Evolutionary conservation across 2,888 invertebrate species (phyloP).

Genomic region (Dryobota labecula): DNA sequence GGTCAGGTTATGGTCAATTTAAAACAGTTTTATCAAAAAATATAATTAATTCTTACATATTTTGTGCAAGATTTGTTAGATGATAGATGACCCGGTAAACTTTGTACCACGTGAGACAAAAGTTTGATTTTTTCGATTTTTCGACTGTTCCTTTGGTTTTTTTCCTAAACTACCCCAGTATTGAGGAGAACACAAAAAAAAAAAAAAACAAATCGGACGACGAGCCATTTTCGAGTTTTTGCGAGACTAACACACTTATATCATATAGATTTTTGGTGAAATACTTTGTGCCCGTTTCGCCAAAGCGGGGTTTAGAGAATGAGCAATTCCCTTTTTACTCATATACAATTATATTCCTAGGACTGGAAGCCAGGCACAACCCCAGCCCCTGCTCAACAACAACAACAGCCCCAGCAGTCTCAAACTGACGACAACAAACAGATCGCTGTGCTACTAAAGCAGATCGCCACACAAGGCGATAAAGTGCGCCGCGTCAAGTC

Average conservation of each 20-base stretch:
- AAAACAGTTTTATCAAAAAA: not conserved
- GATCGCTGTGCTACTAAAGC: conserved; percentile 71
- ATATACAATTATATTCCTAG: conserved; percentile 51
- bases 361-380: conserved; percentile 75
- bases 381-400: conserved; percentile 42
- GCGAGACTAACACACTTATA: too few relatives aligned
- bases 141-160: too few relatives aligned
- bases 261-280: not conserved
- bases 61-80: not conserved
- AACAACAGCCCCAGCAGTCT: conserved; percentile 39
- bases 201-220: too few relatives aligned
- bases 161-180: too few relatives aligned
- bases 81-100: too few relatives aligned
- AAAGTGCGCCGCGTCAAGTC: conserved; percentile 93
- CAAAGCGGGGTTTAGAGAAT: not conserved
- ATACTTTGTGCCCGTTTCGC: not conserved
- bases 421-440: conserved; percentile 65
- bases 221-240: too few relatives aligned
- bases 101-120: too few relatives aligned
- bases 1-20: not conserved
- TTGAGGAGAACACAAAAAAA: too few relatives aligned
- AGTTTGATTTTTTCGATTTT: too few relatives aligned
- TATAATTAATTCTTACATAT: not conserved
- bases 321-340: not conserved
- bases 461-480: conserved; percentile 92